phyloP scores from a whole-genome alignment of 2,797 vertebrate genomes.

The Acanthurus lineatus region DNA sequence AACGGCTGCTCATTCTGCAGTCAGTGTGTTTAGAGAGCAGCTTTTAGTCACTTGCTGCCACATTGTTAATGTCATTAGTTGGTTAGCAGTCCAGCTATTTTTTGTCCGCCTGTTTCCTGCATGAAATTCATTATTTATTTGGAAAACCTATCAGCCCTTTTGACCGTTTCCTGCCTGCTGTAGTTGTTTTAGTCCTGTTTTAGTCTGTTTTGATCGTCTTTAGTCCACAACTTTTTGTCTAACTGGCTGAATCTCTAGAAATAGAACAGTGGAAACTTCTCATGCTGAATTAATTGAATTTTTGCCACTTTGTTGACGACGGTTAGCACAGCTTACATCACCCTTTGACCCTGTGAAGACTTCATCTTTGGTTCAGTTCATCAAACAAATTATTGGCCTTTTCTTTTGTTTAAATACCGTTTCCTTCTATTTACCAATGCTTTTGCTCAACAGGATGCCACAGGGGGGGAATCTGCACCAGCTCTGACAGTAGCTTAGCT shows the following conservation, averaged over 20 bases:
- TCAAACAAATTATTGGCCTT: too few relatives aligned
- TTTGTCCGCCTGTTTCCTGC: constrained; percentile 15
- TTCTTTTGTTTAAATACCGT: too few relatives aligned
- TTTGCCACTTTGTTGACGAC: too few relatives aligned
- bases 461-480: neutral
- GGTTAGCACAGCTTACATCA: too few relatives aligned
- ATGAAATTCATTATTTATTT: constrained; percentile 28
- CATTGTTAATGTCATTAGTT: constrained; percentile 8
- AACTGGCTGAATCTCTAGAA: neutral
- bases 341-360: too few relatives aligned
- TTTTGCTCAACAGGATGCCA: neutral
- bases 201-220: neutral
- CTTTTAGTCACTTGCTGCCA: constrained; percentile 37
- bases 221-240: neutral
- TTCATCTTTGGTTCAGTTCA: too few relatives aligned
- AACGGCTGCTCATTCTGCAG: constrained; percentile 26
- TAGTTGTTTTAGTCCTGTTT: constrained; percentile 9
- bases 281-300: too few relatives aligned
- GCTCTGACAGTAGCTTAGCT: neutral
- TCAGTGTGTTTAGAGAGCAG: constrained; percentile 2
- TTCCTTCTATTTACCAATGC: neutral
- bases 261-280: too few relatives aligned
- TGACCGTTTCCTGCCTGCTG: constrained; percentile 15
- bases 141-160: constrained; percentile 25
- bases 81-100: constrained; percentile 13